phyloP scores from a whole-genome alignment of 2,113 vertebrate genomes.

The Cyanistes caeruleus region DNA sequence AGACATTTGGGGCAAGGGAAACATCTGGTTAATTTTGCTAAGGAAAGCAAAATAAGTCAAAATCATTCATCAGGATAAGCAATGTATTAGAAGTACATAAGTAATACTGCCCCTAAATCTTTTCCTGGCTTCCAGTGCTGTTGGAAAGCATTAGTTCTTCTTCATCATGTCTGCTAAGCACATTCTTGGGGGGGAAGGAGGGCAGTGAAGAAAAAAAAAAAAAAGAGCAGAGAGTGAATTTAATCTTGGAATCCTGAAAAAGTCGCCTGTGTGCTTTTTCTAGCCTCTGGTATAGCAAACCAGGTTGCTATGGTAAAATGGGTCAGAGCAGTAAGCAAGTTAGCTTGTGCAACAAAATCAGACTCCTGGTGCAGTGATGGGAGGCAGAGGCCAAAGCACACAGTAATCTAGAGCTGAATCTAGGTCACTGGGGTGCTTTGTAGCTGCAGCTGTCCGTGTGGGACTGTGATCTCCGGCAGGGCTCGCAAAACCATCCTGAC shows the following conservation, averaged over 20 bases:
- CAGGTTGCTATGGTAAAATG: conserved; percentile 87
- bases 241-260: conserved; percentile 74
- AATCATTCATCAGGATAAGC: not conserved
- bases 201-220: not conserved
- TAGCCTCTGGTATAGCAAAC: conserved; percentile 58
- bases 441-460: conserved; percentile 76
- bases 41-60: not conserved
- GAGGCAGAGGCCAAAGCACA: conserved; percentile 69
- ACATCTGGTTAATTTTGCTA: not conserved
- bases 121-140: conserved; percentile 15
- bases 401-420: conserved; percentile 85
- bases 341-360: conserved; percentile 77
- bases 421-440: conserved; percentile 88
- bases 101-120: conserved; percentile 35
- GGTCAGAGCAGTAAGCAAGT: conserved; percentile 83
- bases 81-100: not conserved
- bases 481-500: conserved; percentile 58
- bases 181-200: not conserved
- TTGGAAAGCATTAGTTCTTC: conserved; percentile 48
- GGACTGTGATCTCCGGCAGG: conserved; percentile 59
- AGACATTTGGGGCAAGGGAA: conserved; percentile 8
- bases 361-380: conserved; percentile 56
- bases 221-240: conserved; percentile 54
- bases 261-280: conserved; percentile 48
- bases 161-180: conserved; percentile 19